Evolutionary conservation across 2,888 invertebrate genomes (phyloP), one percentile per base, ranked within the genome.

Genomic region (Tribolium freemani): DNA sequence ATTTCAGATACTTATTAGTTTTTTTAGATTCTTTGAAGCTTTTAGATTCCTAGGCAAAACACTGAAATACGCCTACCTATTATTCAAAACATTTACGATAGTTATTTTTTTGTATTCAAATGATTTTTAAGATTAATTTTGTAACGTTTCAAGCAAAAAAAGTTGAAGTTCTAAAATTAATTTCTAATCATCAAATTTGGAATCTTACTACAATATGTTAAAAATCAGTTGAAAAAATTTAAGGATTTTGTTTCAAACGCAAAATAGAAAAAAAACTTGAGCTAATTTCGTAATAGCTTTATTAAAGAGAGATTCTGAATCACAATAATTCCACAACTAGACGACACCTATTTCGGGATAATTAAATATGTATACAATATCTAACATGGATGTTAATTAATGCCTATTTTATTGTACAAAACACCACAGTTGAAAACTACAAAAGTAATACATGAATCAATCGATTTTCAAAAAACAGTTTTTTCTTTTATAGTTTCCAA

Each of bases 311-410:
- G 56, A 58, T 68, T 58, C 51, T 44, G 46, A 70, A 70, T 70
- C 69, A 70, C 69, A 70, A 70, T 56, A 56, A 70, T 63, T 56
- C 21, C 69, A 70, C 69, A 70, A 70, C 69, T 70, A 70, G 69
- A 70, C 69, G 69, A 69, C 60, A 69, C 46, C 13, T 48, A 69
- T 46, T 57, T 31, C 44, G 60, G 13, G 10, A 9, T 48, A 44
- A 48, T 26, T 10, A 26, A 38, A 44, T 31, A 50, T 13, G 50
- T 16, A 31, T 63, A 64, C n/a, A 64, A 64, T 64, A 61, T 6
- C 45, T 60, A 63, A 63, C 53, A 64, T 21, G 13, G 60, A 44
- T 45, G 48, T 60, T 60, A 64, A 64, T 64, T 51, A 16, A 16
- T 16, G 38, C 45, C 2, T 51, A 16, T 13, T n/a, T 13, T 20